Evolutionary conservation across 2,888 invertebrate species (phyloP), one percentile per base, ranked within the genome.

Genomic region (Chloroclystis v-ata): DNA sequence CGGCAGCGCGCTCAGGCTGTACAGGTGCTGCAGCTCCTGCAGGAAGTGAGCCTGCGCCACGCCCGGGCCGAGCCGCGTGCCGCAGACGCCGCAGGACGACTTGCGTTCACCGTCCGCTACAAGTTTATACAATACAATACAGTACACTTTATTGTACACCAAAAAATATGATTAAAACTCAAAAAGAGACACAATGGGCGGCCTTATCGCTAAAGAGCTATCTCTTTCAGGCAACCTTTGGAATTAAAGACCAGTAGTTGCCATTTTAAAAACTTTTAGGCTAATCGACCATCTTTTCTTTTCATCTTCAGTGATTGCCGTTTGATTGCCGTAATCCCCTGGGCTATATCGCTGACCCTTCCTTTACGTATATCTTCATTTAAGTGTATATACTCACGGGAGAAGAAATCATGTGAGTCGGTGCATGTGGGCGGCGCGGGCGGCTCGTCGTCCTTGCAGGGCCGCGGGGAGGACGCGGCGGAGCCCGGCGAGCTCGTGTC

Each of bases 401-500:
- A 83, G 61, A 83, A 86, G 63, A 84, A 80, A 57, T 88, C 88
- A 38, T 88, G 87, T 0, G 86, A 81, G 63, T 87, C 86, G 1
- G 84, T 78, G 68, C 88, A 84, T 6, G 84, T 62, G 1, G 78
- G 56, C 0, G 75, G 59, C 0, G 75, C 47, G 1, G 77, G 69
- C 0, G 75, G 61, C 11, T 88, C 87, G 52, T 87, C 87, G 26
- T 87, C 88, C 63, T 87, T 88, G 71, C 84, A 86, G 44, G 85
- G 83, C 1, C 88, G 72, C 8, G 88, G 88, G 1, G 87, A 87
- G 8, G 89, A 89, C 3, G 89, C 81, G 1, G 88, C 88, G 0
- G 88, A 88, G 8, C 89, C 87, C 0, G 89, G 89, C 2, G 88
- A 88, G 67, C 87, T 87, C 54, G 87, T 87, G 65, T 87, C 88